Percentiles rank a stretch among this genome's conserved stretches.
These are phyloP conservation scores for Lipotes vexillifer DNA, from an alignment of 2,113 vertebrate species.

Conservation along the genomic window DNA sequence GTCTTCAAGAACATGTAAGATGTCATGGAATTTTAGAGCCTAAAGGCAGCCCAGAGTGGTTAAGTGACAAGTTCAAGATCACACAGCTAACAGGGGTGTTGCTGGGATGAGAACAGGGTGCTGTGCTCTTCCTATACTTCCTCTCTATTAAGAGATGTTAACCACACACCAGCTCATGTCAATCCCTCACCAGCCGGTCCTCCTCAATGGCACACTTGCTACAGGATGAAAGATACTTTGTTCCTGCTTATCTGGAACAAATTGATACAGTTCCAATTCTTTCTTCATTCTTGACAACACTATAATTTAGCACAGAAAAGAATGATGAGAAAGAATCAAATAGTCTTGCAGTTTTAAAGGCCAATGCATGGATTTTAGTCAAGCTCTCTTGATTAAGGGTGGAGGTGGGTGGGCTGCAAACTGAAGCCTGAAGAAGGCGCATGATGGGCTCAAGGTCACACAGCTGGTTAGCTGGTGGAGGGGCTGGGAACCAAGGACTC, in stretches of 20 bases:
- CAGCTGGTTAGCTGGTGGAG: neutral
- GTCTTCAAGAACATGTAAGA: neutral
- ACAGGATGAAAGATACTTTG: neutral
- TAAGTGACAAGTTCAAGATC: neutral
- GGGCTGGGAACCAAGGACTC: neutral
- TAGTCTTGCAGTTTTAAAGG: neutral
- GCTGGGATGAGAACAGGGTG: neutral
- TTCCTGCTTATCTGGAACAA: neutral
- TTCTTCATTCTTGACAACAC: conserved; percentile 21
- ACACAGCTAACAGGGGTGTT: neutral
- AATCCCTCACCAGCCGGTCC: neutral
- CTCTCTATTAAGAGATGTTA: neutral
- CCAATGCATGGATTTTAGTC: neutral
- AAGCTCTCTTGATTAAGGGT: neutral
- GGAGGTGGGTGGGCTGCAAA: neutral
- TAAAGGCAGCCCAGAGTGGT: neutral
- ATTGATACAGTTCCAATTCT: neutral
- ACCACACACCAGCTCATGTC: neutral
- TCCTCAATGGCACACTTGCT: neutral
- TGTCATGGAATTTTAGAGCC: neutral
- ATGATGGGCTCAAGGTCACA: neutral
- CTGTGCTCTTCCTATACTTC: neutral
- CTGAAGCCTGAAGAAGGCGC: neutral
- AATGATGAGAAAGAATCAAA: neutral
- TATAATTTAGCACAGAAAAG: neutral